Evolutionary conservation across 2,888 invertebrate species (phyloP).

Genomic region (Eulithis testata): DNA sequence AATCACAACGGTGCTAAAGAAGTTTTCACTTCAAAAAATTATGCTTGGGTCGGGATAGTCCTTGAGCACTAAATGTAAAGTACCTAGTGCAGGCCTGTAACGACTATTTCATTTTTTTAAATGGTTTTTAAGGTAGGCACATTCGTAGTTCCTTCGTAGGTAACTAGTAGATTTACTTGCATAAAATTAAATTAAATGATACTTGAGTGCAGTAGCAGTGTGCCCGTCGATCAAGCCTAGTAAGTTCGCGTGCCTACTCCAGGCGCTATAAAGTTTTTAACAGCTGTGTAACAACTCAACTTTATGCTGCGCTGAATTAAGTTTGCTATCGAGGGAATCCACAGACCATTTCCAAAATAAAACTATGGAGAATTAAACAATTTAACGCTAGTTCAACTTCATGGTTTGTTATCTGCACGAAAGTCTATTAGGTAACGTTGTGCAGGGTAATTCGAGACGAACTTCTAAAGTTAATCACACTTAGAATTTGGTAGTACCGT

Average conservation of each 20-base stretch:
- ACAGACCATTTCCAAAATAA: slow-evolving; percentile 40
- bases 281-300: slow-evolving; percentile 66
- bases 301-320: slow-evolving; percentile 55
- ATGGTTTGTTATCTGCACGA: slow-evolving; percentile 21
- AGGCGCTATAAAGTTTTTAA: slow-evolving; percentile 66
- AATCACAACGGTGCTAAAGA: no score
- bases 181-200: slow-evolving; percentile 21
- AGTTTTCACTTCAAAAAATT: no score
- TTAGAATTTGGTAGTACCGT: background rate
- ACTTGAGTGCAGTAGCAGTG: slow-evolving; percentile 29
- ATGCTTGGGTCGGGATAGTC: no score
- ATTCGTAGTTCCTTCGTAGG: no score
- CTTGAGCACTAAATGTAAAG: no score
- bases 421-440: slow-evolving; percentile 13
- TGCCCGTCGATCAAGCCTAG: slow-evolving; percentile 56
- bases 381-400: slow-evolving; percentile 26
- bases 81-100: no score
- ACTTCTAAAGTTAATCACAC: slow-evolving; percentile 3
- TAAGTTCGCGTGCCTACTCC: slow-evolving; percentile 67
- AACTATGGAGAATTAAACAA: slow-evolving; percentile 41
- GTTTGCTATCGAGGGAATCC: slow-evolving; percentile 44
- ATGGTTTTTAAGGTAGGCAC: no score
- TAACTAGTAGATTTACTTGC: slow-evolving; percentile 11
- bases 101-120: no score
- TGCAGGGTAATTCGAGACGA: slow-evolving; percentile 6